phyloP scores from a whole-genome alignment of 2,113 vertebrate species.

The Ceuthmochares aereus region DNA sequence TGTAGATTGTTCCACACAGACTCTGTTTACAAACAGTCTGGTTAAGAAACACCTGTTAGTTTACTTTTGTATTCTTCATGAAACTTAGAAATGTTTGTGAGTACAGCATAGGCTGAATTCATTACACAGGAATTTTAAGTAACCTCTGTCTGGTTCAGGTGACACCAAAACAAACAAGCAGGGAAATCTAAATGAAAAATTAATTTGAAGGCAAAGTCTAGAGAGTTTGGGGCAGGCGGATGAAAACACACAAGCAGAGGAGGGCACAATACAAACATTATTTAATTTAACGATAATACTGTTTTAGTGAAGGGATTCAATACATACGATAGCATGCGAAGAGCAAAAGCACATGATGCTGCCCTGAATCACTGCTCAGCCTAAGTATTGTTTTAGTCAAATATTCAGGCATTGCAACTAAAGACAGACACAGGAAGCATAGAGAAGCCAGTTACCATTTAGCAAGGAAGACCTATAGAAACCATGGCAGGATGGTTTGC shows the following conservation, averaged over 20 bases:
- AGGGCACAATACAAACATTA: background rate
- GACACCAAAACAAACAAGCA: background rate
- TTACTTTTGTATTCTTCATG: background rate
- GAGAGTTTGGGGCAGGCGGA: background rate
- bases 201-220: background rate
- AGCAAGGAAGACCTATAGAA: background rate
- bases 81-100: background rate
- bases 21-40: background rate
- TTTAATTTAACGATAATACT: background rate
- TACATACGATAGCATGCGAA: background rate
- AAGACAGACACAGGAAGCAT: background rate
- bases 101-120: background rate
- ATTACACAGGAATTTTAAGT: background rate
- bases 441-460: background rate
- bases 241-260: background rate
- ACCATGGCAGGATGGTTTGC: background rate
- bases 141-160: background rate
- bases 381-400: background rate
- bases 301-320: background rate
- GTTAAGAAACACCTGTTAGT: conserved; percentile 12
- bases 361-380: background rate
- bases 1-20: background rate
- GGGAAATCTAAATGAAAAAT: conserved; percentile 10
- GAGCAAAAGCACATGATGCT: background rate
- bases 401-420: background rate